Percentiles rank a stretch among this genome's conserved stretches.
These are phyloP conservation scores for Irena cyanogastra DNA, from an alignment of 2,113 vertebrate species.

Conservation along the genomic window DNA sequence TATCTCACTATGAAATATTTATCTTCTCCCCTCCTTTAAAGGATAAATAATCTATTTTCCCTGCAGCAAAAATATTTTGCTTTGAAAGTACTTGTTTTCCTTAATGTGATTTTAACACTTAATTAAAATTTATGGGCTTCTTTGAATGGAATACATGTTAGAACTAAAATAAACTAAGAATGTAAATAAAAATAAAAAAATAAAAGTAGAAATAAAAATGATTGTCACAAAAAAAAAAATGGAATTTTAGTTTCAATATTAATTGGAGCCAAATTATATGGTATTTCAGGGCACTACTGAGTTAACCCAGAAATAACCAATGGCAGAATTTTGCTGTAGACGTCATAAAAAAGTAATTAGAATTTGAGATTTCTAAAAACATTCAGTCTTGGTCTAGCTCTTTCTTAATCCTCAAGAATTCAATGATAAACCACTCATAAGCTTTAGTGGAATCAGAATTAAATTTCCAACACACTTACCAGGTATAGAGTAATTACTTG, in stretches of 20 bases:
- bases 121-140: neutral
- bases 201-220: neutral
- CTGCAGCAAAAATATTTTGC: neutral
- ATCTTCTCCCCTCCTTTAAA: neutral
- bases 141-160: neutral
- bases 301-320: neutral
- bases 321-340: neutral
- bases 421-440: neutral
- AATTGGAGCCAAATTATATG: neutral
- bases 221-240: neutral
- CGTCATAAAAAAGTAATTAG: neutral
- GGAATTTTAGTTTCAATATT: neutral
- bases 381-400: neutral
- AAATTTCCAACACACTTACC: neutral
- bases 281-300: neutral
- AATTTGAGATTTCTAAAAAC: neutral
- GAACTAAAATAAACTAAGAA: neutral
- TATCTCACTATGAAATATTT: constrained; percentile 18
- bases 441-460: neutral
- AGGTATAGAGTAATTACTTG: neutral
- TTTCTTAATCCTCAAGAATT: neutral
- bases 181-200: neutral
- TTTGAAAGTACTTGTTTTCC: neutral
- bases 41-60: neutral
- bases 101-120: neutral